Evolutionary conservation across 2,888 invertebrate genomes (phyloP).

Genomic region (Bembecia ichneumoniformis): DNA sequence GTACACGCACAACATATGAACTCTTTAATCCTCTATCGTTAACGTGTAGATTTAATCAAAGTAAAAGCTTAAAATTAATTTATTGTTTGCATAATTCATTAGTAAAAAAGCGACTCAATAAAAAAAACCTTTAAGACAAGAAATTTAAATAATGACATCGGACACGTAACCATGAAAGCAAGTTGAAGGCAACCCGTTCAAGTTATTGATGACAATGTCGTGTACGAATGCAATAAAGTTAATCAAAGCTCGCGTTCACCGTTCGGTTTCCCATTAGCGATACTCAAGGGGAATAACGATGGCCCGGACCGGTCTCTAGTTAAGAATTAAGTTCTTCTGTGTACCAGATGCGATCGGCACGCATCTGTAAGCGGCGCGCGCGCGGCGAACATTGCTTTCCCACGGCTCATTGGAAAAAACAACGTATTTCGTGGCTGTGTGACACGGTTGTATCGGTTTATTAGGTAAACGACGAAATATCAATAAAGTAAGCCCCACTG

Average conservation of each 20-base stretch:
- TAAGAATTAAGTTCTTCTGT: conserved; percentile 46
- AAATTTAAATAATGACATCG: conserved; percentile 7
- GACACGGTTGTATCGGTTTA: neutral
- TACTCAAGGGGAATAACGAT: conserved; percentile 6
- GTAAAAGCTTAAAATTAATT: neutral
- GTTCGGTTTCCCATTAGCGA: conserved; percentile 26
- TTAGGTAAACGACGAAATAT: neutral
- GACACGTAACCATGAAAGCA: conserved; percentile 9
- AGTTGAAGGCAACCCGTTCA: conserved; percentile 18
- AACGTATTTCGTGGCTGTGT: conserved; percentile 8
- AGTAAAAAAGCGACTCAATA: neutral
- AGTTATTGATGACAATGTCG: conserved; percentile 29
- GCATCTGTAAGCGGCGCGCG: conserved; percentile 23
- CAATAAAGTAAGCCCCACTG: neutral
- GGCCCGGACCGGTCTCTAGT: conserved; percentile 31
- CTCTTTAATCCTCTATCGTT: neutral
- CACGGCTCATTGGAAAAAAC: conserved; percentile 49
- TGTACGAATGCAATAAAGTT: conserved; percentile 36
- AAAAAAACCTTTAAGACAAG: conserved; percentile 3
- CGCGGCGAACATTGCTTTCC: conserved; percentile 47
- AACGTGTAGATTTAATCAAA: no score
- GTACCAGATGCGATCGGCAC: conserved; percentile 37
- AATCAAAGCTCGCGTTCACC: conserved; percentile 16
- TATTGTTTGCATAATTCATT: neutral
- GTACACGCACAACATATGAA: neutral